Percentiles rank a stretch among this genome's conserved stretches.
phyloP scores from a whole-genome alignment of 2,113 vertebrate genomes.

The Grallaria varia region DNA sequence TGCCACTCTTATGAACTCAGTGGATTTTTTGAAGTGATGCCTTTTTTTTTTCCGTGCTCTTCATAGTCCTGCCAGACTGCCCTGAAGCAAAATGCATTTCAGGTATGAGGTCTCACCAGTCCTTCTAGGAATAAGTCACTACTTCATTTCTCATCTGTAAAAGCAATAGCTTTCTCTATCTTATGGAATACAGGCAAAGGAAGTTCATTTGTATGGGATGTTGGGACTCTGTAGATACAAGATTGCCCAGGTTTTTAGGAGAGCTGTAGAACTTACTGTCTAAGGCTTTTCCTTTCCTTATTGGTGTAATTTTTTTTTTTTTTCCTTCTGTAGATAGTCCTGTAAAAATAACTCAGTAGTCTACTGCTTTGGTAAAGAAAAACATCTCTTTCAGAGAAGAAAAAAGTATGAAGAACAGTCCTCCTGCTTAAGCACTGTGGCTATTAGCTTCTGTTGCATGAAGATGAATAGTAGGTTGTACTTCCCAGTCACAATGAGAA shows the following conservation, averaged over 20 bases:
- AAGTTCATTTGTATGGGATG: background rate
- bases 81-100: conserved; percentile 30
- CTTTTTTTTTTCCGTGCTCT: conserved; percentile 1
- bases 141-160: conserved; percentile 11
- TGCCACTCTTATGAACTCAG: background rate
- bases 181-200: background rate
- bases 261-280: background rate
- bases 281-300: background rate
- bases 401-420: background rate
- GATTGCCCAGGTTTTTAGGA: background rate
- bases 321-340: background rate
- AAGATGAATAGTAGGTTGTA: background rate
- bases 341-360: background rate
- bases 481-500: background rate
- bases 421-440: background rate
- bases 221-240: background rate
- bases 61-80: background rate
- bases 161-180: background rate
- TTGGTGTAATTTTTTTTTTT: background rate
- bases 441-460: background rate
- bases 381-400: background rate
- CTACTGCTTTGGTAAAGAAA: background rate
- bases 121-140: conserved; percentile 20
- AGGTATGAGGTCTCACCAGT: background rate
- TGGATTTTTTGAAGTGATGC: conserved; percentile 9